Evolutionary conservation across 2,797 vertebrate genomes (phyloP), one percentile per base, ranked within the genome.

Genomic region (Pipistrellus kuhlii): DNA sequence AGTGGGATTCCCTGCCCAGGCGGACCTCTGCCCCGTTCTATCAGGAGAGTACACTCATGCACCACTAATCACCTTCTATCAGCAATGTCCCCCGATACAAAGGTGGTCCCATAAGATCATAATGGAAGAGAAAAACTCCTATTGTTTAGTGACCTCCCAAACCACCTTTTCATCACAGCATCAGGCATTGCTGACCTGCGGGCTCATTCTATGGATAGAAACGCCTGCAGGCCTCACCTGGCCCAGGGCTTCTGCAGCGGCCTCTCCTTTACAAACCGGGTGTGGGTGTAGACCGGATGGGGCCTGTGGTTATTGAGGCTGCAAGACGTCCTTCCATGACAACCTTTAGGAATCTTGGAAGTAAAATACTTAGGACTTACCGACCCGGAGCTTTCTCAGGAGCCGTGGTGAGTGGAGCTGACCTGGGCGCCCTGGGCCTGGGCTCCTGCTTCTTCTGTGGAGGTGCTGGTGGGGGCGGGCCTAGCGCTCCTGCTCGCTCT

Each of bases 391-490:
- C 78, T 1, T 20, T 20, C 9, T 14, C 8, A 4, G 59, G 8
- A 5, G 38, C 1, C 14, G 12, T 0, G 77, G 53, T 41, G 77
- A 59, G 77, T 30, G 7, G 35, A 55, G 53, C 73, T 23, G 48
- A 8, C 15, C 62, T 0, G 15, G 6, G 32, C 32, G 35, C 77
- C 1, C 3, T 12, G 73, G 25, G 30, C 9, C 18, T 0, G 27
- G 15, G 9, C 17, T 44, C 3, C 38, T n/a, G 53, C 55, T 18
- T 20, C 55, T 18, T 20, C 17, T 12, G 5, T 44, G 8, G 38
- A 21, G 32, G 32, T 0, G 5, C 2, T 10, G 51, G 32, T 27
- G 9, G 5, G 23, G 53, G 25, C 0, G 21, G 2, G 51, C 76
- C 76, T 9, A 35, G 51, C 4, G 7, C 8, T 10, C 21, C 5